Evolutionary conservation across 1,140 invertebrate genomes (phyloP).

Genomic region (Pemphigus obesinymphae): DNA sequence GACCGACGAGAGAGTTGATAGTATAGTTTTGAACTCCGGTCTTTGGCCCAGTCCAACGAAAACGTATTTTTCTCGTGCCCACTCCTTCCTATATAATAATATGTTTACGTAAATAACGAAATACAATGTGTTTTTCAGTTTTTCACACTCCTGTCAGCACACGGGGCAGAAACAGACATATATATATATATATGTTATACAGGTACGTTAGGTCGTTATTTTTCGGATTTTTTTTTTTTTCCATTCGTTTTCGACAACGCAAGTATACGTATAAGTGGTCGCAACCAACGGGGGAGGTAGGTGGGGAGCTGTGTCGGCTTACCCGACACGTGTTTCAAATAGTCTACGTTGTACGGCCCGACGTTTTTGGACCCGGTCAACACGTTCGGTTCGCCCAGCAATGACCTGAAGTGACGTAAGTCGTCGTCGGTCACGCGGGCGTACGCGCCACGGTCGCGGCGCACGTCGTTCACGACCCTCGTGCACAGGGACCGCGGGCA

Average conservation of each 20-base stretch:
- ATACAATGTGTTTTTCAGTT: no score
- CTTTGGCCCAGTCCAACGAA: neutral
- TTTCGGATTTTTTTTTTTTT: no score
- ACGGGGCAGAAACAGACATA: no score
- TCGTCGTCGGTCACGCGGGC: slow-evolving; percentile 57
- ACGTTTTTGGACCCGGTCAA: slow-evolving; percentile 72
- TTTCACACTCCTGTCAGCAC: no score
- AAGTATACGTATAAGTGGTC: no score
- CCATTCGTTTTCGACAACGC: no score
- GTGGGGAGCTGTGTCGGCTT: no score
- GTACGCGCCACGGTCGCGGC: slow-evolving; percentile 53
- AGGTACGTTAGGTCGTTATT: no score
- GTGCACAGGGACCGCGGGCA: neutral
- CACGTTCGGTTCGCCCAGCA: slow-evolving; percentile 66
- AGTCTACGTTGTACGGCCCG: slow-evolving; percentile 83
- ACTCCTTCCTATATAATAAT: no score
- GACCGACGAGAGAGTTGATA: neutral
- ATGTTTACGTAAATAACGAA: no score
- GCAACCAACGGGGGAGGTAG: no score
- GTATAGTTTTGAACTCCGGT: neutral
- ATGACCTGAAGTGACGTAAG: slow-evolving; percentile 64
- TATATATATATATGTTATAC: no score
- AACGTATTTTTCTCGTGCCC: neutral
- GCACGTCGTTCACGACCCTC: slow-evolving; percentile 5
- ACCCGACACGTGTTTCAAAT: slow-evolving; percentile 87